phyloP scores from a whole-genome alignment of 2,797 vertebrate species.

The Arctocebus calabarensis region DNA sequence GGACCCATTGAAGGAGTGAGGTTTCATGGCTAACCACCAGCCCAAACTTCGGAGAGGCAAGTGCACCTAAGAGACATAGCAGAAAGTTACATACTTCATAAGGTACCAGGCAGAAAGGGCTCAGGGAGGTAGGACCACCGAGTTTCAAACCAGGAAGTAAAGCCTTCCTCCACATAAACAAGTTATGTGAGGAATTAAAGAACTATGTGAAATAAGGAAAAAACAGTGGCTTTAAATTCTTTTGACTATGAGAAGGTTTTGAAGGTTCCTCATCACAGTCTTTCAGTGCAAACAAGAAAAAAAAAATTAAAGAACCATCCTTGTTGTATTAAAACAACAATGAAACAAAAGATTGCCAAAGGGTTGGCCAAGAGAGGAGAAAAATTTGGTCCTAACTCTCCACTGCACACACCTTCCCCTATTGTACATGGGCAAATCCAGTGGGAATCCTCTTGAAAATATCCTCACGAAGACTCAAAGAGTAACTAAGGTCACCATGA shows the following conservation, averaged over 20 bases:
- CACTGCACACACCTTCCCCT: neutral
- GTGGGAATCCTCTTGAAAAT: neutral
- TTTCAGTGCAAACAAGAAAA: neutral
- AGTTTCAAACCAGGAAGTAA: neutral
- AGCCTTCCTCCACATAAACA: neutral
- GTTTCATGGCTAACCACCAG: neutral
- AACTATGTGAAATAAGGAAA: neutral
- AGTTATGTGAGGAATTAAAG: conserved; percentile 4
- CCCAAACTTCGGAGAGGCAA: neutral
- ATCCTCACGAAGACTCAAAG: neutral
- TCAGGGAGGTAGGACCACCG: neutral
- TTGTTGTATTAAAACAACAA: neutral
- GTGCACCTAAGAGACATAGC: neutral
- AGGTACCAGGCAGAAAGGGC: neutral
- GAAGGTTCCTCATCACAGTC: neutral
- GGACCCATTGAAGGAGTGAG: neutral
- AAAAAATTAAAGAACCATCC: neutral
- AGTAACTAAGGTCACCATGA: neutral
- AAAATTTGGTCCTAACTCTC: neutral
- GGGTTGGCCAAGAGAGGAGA: neutral
- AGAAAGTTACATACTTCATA: neutral
- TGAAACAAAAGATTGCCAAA: neutral
- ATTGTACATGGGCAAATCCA: neutral
- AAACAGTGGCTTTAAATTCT: neutral
- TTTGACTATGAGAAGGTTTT: conserved; percentile 8